Evolutionary conservation across 2,797 vertebrate genomes (phyloP).

Genomic region (Mus caroli): DNA sequence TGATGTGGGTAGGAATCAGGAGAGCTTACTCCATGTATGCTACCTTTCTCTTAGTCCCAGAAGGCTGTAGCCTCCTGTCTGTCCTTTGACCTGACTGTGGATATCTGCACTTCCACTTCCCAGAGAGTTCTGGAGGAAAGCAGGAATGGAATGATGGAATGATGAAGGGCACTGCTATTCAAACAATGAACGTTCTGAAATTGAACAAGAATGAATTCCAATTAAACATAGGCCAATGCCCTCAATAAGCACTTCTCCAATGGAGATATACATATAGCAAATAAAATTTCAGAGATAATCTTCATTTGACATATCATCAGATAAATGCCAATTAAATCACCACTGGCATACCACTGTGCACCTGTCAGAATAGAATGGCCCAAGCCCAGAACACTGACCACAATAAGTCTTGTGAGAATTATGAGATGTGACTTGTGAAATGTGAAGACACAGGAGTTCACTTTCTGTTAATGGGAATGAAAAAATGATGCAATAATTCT

Average conservation of each 20-base stretch:
- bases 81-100: neutral
- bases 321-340: neutral
- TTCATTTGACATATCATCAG: neutral
- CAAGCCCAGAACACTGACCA: neutral
- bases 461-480: neutral
- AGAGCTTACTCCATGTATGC: neutral
- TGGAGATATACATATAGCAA: neutral
- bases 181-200: neutral
- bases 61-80: neutral
- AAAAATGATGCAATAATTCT: neutral
- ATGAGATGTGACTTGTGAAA: too few relatives aligned
- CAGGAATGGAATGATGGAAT: too few relatives aligned
- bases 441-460: neutral
- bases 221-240: too few relatives aligned
- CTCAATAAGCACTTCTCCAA: neutral
- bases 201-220: neutral
- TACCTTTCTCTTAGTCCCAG: neutral
- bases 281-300: neutral
- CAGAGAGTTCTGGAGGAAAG: neutral
- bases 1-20: too few relatives aligned
- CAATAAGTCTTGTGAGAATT: too few relatives aligned
- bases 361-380: neutral
- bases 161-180: neutral
- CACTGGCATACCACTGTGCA: neutral
- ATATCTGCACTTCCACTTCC: neutral